A percentile compares a stretch with the other conserved stretches of the same genome.
Evolutionary conservation across 2,888 invertebrate species (phyloP).

Genomic region (Leptura quadrifasciata): DNA sequence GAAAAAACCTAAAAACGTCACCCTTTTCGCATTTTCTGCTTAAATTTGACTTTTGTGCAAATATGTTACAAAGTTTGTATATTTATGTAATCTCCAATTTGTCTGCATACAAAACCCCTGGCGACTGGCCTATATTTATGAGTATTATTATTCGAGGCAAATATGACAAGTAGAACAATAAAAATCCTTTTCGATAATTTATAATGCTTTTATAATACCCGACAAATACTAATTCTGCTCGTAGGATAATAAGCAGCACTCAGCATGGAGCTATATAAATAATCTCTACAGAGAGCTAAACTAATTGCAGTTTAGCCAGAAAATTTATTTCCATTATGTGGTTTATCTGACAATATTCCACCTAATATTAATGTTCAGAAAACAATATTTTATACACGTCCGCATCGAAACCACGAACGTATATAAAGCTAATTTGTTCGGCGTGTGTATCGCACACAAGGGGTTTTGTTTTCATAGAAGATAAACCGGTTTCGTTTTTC

Average conservation of each 20-base stretch:
- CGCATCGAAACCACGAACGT: neutral
- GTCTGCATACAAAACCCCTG: no score
- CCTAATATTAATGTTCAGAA: conserved; percentile 15
- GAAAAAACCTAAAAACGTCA: no score
- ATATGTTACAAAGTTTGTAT: no score
- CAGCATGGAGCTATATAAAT: neutral
- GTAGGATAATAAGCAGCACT: neutral
- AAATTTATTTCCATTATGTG: conserved; percentile 14
- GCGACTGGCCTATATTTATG: no score
- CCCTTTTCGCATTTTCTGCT: no score
- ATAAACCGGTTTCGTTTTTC: neutral
- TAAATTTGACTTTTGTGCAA: no score
- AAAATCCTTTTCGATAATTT: neutral
- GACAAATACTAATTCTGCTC: conserved; percentile 4
- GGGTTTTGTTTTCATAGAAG: neutral
- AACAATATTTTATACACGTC: conserved; percentile 11
- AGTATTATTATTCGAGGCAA: neutral
- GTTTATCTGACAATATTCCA: conserved; percentile 17
- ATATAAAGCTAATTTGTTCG: conserved; percentile 7
- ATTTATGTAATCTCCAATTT: no score
- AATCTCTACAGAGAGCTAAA: conserved; percentile 1
- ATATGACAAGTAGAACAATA: neutral
- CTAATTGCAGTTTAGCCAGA: conserved; percentile 8
- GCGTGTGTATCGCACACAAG: neutral
- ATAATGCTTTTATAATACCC: neutral